Evolutionary conservation across 1,140 invertebrate genomes (phyloP).

Genomic region (Meloidogyne floridensis): DNA sequence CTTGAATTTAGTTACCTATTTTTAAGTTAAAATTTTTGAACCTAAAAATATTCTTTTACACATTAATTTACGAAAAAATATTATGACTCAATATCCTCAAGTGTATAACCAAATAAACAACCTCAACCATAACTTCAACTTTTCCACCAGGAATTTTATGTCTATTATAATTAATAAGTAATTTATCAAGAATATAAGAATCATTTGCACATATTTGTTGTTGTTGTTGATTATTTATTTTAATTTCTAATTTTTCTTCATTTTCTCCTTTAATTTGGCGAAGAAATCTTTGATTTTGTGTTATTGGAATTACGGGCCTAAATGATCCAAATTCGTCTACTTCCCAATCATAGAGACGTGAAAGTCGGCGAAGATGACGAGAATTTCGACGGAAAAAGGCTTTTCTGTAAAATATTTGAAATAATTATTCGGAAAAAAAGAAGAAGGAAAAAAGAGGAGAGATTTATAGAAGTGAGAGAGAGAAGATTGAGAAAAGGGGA

Average conservation of each 20-base stretch:
- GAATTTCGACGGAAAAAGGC: constrained; percentile 64
- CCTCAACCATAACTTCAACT: constrained; percentile 53
- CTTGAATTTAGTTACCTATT: too few species aligned
- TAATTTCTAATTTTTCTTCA: too few species aligned
- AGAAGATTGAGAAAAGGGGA: too few species aligned
- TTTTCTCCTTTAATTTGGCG: not conserved
- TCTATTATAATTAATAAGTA: constrained; percentile 57
- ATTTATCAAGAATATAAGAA: constrained; percentile 57
- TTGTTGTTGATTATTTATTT: not conserved
- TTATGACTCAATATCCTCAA: too few species aligned
- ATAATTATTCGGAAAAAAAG: not conserved
- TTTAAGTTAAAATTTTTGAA: too few species aligned
- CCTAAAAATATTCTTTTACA: too few species aligned
- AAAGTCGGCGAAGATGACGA: constrained; percentile 57
- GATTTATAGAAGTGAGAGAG: too few species aligned
- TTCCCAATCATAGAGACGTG: constrained; percentile 64
- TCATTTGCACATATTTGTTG: constrained; percentile 58
- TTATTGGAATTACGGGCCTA: constrained; percentile 19
- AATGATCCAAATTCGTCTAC: constrained; percentile 40
- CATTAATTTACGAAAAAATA: too few species aligned
- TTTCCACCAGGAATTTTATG: constrained; percentile 65
- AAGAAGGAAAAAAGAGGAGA: too few species aligned
- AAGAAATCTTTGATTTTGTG: constrained; percentile 23
- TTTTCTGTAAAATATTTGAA: constrained; percentile 40
- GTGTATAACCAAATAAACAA: not conserved